Evolutionary conservation across 2,888 invertebrate species (phyloP).

Genomic region (Andrena trimmerana): DNA sequence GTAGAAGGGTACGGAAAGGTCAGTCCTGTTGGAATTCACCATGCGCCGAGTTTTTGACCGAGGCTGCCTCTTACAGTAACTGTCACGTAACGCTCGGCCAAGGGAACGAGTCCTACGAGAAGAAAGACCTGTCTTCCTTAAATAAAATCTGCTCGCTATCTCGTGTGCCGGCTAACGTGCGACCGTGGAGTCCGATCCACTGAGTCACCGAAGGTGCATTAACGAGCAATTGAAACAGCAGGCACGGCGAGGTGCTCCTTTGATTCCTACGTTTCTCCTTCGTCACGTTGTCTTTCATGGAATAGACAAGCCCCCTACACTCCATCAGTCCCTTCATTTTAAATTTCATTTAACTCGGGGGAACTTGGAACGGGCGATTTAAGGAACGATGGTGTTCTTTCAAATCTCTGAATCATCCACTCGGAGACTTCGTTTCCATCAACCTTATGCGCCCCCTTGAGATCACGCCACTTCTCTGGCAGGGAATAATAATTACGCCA

Average conservation of each 20-base stretch:
- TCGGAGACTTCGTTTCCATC: too few species aligned
- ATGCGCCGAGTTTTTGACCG: conserved; percentile 45
- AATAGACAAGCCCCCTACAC: neutral
- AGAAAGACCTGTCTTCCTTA: conserved; percentile 54
- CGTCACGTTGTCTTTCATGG: neutral
- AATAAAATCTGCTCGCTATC: conserved; percentile 56
- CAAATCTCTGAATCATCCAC: too few species aligned
- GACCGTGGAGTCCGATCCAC: conserved; percentile 34
- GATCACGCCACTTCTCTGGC: too few species aligned
- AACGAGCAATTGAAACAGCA: conserved; percentile 37
- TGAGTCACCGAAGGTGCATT: conserved; percentile 42
- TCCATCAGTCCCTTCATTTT: neutral
- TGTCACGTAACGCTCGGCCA: conserved; percentile 49
- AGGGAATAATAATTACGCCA: too few species aligned
- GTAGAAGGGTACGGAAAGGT: conserved; percentile 58
- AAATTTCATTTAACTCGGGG: neutral
- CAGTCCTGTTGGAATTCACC: conserved; percentile 54
- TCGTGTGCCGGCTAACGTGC: conserved; percentile 18
- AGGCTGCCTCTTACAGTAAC: conserved; percentile 40
- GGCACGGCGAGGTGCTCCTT: neutral
- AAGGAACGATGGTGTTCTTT: too few species aligned
- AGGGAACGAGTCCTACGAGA: conserved; percentile 48
- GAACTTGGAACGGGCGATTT: too few species aligned
- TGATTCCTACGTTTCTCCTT: conserved; percentile 1
- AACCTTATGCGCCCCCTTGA: too few species aligned